Percentiles rank a stretch among this genome's conserved stretches.
phyloP scores from a whole-genome alignment of 2,797 vertebrate genomes.

The Moxostoma hubbsi region DNA sequence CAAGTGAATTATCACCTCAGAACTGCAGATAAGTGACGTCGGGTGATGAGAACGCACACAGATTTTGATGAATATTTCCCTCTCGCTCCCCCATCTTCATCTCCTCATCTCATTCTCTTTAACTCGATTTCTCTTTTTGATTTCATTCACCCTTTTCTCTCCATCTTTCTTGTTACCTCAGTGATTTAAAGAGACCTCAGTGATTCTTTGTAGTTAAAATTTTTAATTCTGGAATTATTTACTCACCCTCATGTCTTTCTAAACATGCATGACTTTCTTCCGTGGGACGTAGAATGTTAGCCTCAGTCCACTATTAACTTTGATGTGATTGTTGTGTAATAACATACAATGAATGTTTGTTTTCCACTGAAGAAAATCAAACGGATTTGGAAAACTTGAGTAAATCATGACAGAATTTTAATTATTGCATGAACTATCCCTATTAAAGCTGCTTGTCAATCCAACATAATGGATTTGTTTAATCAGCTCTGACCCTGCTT shows the following conservation, averaged over 20 bases:
- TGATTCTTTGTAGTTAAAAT: no score
- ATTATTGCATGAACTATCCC: neutral
- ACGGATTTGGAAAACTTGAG: no score
- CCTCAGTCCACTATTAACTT: no score
- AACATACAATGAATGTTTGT: no score
- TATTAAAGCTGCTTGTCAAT: conserved; percentile 19
- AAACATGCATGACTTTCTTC: no score
- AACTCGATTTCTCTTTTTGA: neutral
- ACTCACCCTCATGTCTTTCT: no score
- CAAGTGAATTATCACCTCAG: conserved; percentile 76
- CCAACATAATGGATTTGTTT: neutral
- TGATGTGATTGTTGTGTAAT: no score
- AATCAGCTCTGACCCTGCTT: neutral
- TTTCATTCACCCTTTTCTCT: neutral
- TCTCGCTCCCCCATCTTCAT: conserved; percentile 17
- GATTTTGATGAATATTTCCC: conserved; percentile 51
- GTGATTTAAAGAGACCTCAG: no score
- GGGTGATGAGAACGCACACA: conserved; percentile 19
- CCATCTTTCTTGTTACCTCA: neutral
- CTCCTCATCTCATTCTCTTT: neutral
- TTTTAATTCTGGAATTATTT: no score
- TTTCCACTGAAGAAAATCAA: no score
- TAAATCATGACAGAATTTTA: no score
- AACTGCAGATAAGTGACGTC: conserved; percentile 64
- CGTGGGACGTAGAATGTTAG: no score